A percentile compares a stretch with the other conserved stretches of the same genome.
Evolutionary conservation across 2,113 vertebrate species (phyloP).

Genomic region (Ageneiosus marmoratus): DNA sequence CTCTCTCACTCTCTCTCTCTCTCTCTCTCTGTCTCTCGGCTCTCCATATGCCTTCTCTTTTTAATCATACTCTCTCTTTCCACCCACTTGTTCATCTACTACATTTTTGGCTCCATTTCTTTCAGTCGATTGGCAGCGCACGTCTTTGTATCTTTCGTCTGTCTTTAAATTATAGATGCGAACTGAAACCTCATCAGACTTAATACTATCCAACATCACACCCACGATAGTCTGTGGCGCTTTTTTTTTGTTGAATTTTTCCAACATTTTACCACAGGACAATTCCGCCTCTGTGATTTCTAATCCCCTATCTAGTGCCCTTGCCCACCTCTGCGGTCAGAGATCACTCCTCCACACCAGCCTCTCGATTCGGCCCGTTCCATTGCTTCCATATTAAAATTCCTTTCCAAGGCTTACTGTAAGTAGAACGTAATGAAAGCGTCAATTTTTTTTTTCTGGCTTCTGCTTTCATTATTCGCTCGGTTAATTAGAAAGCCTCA

Average conservation of each 20-base stretch:
- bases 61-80: constrained; percentile 31
- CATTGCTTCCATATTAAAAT: not conserved
- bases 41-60: constrained; percentile 9
- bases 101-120: constrained; percentile 27
- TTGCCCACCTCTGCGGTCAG: constrained; percentile 15
- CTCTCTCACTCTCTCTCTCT: not conserved
- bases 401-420: constrained; percentile 3
- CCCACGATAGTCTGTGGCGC: not conserved
- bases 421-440: constrained; percentile 22
- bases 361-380: not conserved
- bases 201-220: not conserved
- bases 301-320: not conserved
- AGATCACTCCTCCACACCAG: constrained; percentile 8
- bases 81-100: constrained; percentile 48
- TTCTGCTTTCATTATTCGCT: constrained; percentile 34
- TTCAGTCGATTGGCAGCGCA: constrained; percentile 5
- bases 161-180: constrained; percentile 8
- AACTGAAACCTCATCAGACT: not conserved
- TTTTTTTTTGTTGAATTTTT: not conserved
- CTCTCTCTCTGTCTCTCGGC: constrained; percentile 10
- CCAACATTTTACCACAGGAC: not conserved
- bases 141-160: not conserved
- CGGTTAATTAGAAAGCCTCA: constrained; percentile 64
- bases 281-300: not conserved
- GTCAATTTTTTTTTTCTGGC: constrained; percentile 22